Percentiles rank a stretch among this genome's conserved stretches.
phyloP scores from a whole-genome alignment of 2,888 invertebrate genomes.

The Sepioteuthis lessoniana region DNA sequence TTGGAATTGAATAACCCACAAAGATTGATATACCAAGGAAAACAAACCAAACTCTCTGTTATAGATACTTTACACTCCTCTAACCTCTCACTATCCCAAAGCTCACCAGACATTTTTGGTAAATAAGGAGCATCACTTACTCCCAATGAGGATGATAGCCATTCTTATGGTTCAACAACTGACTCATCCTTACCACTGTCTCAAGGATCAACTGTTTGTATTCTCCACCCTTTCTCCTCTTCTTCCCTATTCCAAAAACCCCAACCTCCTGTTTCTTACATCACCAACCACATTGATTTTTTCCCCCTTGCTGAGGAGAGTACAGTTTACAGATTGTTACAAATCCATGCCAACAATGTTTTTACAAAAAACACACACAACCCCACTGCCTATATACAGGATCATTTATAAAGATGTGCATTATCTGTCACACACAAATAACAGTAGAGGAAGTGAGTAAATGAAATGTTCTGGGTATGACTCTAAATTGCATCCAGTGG shows the following conservation, averaged over 20 bases:
- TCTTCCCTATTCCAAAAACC: neutral
- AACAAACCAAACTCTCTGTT: too few species aligned
- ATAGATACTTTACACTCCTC: neutral
- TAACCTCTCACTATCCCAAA: neutral
- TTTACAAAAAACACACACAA: neutral
- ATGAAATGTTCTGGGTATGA: too few species aligned
- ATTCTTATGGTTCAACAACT: neutral
- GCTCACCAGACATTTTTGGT: neutral
- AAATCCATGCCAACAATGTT: slow-evolving; percentile 33
- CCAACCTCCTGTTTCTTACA: neutral
- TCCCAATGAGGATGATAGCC: neutral
- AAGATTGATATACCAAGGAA: too few species aligned
- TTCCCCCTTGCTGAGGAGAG: neutral
- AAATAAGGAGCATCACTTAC: neutral
- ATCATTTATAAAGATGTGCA: neutral
- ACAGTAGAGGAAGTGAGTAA: too few species aligned
- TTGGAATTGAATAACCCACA: too few species aligned
- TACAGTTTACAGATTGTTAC: neutral
- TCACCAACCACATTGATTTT: neutral
- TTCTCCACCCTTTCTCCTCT: neutral
- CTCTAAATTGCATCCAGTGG: too few species aligned
- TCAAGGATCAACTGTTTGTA: slow-evolving; percentile 33
- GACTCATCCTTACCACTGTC: neutral
- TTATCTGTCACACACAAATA: neutral
- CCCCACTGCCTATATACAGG: neutral